Evolutionary conservation across 2,113 vertebrate species (phyloP), one percentile per base, ranked within the genome.

Genomic region (Butastur rufipennis): DNA sequence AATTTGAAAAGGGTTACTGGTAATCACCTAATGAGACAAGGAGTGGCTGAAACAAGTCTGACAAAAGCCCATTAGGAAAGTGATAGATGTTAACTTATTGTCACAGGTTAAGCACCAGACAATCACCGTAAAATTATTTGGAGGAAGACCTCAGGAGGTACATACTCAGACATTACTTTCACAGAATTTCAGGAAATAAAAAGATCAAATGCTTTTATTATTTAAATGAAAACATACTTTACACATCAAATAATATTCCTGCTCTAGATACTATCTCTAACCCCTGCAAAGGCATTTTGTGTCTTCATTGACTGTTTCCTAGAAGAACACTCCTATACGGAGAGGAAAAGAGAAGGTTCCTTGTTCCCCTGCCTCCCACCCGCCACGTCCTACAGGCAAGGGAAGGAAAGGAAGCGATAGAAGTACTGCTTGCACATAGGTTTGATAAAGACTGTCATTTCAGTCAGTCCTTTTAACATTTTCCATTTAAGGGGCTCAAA

Each of bases 301-400:
- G 6, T 36, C 59, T 74, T 81, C 19, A 25, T 11, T 31, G 19
- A 31, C 26, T 42, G 5, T 16, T 38, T 72, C 66, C 75, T 67
- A 63, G 42, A 48, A 74, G 10, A 63, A 29, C 10, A 34, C 0
- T 7, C 22, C 38, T 38, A 13, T 1, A 50, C 0, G 0, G 55
- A 55, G 21, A 53, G 25, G 23, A 78, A 74, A 53, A 81, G 20
- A 50, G 29, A 47, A 86, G 11, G 15, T 31, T 71, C 34, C 56
- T 34, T 16, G 9, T 25, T 79, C 32, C 22, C 22, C 36, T 22
- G 16, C 14, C 58, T 36, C 32, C 31, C 2, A 1, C 18, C 26
- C 21, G 1, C 40, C 20, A 10, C 1, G 1, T 43, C 62, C 53
- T 29, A 34, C 9, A 22, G 27, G 7, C 12, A 56, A 19, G 11